Conservation (phyloP, 2,113 vertebrate genomes). For the Zapus hudsonius region DNA sequence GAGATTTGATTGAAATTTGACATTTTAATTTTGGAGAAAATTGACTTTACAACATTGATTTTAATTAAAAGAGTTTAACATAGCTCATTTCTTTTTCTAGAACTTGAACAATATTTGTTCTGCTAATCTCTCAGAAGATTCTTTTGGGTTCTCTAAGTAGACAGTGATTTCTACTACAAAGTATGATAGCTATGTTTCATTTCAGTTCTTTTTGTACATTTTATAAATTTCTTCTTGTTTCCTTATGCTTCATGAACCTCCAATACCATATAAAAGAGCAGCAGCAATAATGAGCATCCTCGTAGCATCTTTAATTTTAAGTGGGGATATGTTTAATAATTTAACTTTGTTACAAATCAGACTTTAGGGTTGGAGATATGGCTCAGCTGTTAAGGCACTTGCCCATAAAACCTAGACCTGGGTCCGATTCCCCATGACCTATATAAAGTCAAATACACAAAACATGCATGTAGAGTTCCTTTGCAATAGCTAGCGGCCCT, state of each 20-base stretch:
- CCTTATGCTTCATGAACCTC: background rate
- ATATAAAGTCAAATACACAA: too few species aligned
- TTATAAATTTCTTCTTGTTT: background rate
- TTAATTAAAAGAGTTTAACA: conserved; percentile 5
- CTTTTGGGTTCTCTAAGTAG: background rate
- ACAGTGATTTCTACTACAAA: background rate
- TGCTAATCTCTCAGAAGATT: conserved; percentile 2
- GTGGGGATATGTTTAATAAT: background rate
- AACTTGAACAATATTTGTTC: conserved; percentile 4
- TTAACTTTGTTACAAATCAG: background rate
- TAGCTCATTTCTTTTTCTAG: conserved; percentile 4
- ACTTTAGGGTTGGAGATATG: too few species aligned
- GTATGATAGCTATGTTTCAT: background rate
- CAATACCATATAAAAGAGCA: background rate
- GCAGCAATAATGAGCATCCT: background rate
- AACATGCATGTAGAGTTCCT: too few species aligned
- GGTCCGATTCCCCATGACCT: too few species aligned
- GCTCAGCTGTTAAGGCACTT: too few species aligned
- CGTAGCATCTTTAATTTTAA: background rate
- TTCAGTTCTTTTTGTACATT: background rate
- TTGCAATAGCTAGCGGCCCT: too few species aligned
- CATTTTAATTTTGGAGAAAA: conserved; percentile 58
- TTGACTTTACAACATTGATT: conserved; percentile 14
- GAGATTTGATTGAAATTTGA: conserved; percentile 49
- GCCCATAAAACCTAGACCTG: too few species aligned